Conservation (phyloP, 2,113 vertebrate species). For the Salminus brasiliensis region DNA sequence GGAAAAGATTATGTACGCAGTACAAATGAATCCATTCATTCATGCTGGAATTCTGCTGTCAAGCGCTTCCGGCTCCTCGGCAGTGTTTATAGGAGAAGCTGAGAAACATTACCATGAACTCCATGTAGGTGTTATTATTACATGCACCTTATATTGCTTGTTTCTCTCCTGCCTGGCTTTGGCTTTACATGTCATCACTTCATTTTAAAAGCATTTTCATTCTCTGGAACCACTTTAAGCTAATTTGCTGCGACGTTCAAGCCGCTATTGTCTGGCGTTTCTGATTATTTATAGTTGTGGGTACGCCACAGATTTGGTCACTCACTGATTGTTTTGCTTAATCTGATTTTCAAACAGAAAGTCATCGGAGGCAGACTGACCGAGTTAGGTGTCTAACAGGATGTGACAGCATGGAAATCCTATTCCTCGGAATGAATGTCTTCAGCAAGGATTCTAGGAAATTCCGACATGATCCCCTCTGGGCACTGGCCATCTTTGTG, state of each 20-base stretch:
- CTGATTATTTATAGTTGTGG: conserved; percentile 30
- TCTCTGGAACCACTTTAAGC: conserved; percentile 40
- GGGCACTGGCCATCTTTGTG: not conserved
- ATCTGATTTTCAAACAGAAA: conserved; percentile 33
- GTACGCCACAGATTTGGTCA: conserved; percentile 34
- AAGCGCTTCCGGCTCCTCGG: not conserved
- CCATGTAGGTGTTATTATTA: not conserved
- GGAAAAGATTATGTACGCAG: not conserved
- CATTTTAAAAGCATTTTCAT: conserved; percentile 18
- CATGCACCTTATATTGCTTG: conserved; percentile 3
- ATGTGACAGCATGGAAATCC: conserved; percentile 34
- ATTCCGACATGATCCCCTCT: conserved; percentile 28
- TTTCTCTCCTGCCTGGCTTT: conserved; percentile 5
- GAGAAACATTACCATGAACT: not conserved
- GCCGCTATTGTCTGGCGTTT: conserved; percentile 42
- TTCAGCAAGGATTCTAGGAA: conserved; percentile 49
- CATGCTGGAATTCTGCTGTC: conserved; percentile 16
- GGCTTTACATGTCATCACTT: conserved; percentile 38
- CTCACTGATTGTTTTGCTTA: conserved; percentile 5
- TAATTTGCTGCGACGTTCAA: conserved; percentile 23
- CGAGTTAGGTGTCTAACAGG: conserved; percentile 30
- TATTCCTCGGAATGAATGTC: conserved; percentile 20
- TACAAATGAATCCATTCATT: conserved; percentile 19
- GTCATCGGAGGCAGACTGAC: not conserved
- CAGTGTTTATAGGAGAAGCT: not conserved